Evolutionary conservation across 2,797 vertebrate genomes (phyloP), one percentile per base, ranked within the genome.

Genomic region (Aotus griseimembra): DNA sequence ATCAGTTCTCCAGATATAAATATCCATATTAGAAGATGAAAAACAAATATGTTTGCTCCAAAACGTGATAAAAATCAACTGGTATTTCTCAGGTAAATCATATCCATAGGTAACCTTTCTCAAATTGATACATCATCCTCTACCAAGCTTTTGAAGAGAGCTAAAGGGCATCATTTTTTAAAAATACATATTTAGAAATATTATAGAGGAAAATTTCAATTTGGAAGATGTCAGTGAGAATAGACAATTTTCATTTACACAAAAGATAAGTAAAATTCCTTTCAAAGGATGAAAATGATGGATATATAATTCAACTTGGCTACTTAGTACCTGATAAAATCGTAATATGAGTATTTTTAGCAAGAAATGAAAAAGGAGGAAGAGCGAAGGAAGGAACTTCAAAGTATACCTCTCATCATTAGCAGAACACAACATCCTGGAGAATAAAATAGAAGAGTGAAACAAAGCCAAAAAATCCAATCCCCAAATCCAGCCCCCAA

Each of bases 11-110:
- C n/a, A 67, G 17, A 75, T 94, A 83, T 48, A 5, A 0, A 75
- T 88, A 77, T 39, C 15, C 5, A 77, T 20, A 55, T 57, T 80
- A 90, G n/a, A 55, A 90, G 67, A 93, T 3, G 52, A 92, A 94
- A 95, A 97, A 79, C 55, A 94, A 96, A 86, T 13, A 57, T 8
- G 92, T 85, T 97, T 96, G 39, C 28, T 93, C 30, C 44, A 84
- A 80, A 86, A 93, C 46, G 33, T 96, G 24, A 88, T 85, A 96
- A 92, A 96, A 96, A 88, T 58, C 75, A 90, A 87, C 61, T 89
- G 52, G 15, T 76, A 95, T 92, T 96, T 91, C 46, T 89, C 52
- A 96, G 70, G 72, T 70, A 95, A 95, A 96, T 94, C 87, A 91
- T 39, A 91, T 70, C n/a, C 14, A 61, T 7, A 82, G 20, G 52